These are phyloP conservation scores for Medauroidea extradentata DNA, from an alignment of 1,140 invertebrate genomes.

Conservation along the genomic window DNA sequence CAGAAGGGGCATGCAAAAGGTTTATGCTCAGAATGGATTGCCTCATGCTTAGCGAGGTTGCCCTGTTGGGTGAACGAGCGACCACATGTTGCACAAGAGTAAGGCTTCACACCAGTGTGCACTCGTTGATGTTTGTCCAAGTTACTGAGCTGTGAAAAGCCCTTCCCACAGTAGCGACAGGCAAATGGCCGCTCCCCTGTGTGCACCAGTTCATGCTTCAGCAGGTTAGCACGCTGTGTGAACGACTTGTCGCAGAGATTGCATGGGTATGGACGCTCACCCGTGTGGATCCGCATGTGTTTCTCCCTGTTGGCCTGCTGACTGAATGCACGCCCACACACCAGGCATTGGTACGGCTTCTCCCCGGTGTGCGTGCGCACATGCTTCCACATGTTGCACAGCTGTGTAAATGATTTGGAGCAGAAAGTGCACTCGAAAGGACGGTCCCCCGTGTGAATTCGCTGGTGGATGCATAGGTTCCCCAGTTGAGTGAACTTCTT, in stretches of 20 bases:
- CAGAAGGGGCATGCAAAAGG: constrained; percentile 13
- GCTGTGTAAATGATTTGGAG: constrained; percentile 36
- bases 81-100: constrained; percentile 29
- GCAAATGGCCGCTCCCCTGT: constrained; percentile 37
- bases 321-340: constrained; percentile 16
- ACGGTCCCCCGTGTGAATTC: constrained; percentile 47
- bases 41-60: constrained; percentile 15
- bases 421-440: constrained; percentile 43
- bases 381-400: constrained; percentile 18
- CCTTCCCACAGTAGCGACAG: constrained; percentile 38
- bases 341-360: constrained; percentile 7
- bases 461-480: constrained; percentile 27
- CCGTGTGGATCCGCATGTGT: constrained; percentile 25
- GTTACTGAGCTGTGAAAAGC: constrained; percentile 41
- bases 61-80: constrained; percentile 16
- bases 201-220: constrained; percentile 29
- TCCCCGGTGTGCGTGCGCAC: constrained; percentile 19
- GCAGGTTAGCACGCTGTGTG: constrained; percentile 23
- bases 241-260: constrained; percentile 40
- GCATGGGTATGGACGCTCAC: constrained; percentile 43
- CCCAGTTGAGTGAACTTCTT: constrained; percentile 38
- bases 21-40: constrained; percentile 14
- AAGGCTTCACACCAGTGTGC: constrained; percentile 39
- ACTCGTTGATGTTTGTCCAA: constrained; percentile 40
- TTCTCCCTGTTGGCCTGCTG: constrained; percentile 16